Evolutionary conservation across 2,797 vertebrate genomes (phyloP), one percentile per base, ranked within the genome.

Genomic region (Salmo trutta): DNA sequence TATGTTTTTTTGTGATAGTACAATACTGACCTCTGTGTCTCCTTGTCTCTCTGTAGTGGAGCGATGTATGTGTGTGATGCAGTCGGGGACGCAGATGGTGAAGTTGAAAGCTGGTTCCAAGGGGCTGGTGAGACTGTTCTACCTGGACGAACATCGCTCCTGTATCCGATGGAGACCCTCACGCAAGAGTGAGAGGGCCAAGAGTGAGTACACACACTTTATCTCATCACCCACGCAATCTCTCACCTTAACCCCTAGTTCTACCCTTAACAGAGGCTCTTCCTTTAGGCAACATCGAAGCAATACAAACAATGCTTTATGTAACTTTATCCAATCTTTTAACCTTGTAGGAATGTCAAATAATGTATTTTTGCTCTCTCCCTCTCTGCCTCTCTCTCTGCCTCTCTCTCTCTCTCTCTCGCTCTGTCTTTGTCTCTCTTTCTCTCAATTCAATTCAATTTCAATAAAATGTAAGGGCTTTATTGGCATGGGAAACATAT

Each of bases 21-120:
- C 66, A 3, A 14, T 56, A 56, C 19, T 67, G 27, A 67, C 29
- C 12, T 15, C 2, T 15, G 24, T 67, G 36, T 77, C 41, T 80
- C 82, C 73, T 83, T 53, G 51, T 90, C 91, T 75, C 36, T 84
- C 87, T 85, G 21, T 94, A 99, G 98, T 99, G 93, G 98, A 99
- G 94, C 95, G 98, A 97, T 99, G 98, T 91, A 99, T 99, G 98
- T 96, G 95, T 81, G 96, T 98, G 78, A 99, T 99, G 98, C 98
- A 99, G 92, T 99, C 98, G 21, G 98, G 98, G 91, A 99, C 98
- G 53, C 98, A 99, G 94, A 99, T 99, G 98, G 96, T 99, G 86
- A 99, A 99, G 88, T 92, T 99, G 90, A 99, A 99, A 93, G 96
- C 95, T 12, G 98, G 97, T 27, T 95, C 95, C 88, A 99, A 99